Evolutionary conservation across 30 jellyfish, hydroid and myxozoan genomes (phyloP).

Genomic region (Turritopsis dohrnii): DNA sequence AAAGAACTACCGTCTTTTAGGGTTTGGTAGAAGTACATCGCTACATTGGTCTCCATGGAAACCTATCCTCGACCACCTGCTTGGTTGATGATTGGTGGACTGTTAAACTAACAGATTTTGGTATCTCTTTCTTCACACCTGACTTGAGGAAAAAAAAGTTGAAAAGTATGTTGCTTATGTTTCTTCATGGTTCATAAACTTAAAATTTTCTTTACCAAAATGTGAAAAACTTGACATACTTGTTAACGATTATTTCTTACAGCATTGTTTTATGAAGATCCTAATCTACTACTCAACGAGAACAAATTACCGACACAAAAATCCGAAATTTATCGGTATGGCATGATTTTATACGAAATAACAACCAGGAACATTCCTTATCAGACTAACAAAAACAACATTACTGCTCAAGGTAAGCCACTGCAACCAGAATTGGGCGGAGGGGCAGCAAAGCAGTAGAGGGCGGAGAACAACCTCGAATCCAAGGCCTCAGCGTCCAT

Average conservation of each 20-base stretch:
- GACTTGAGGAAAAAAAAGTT: background rate
- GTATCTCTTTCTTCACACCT: slow-evolving; percentile 18
- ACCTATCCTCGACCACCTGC: slow-evolving; percentile 63
- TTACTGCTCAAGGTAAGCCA: background rate
- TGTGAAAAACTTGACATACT: no score
- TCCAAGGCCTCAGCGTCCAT: no score
- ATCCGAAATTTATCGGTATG: slow-evolving; percentile 68
- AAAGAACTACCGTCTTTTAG: slow-evolving; percentile 11
- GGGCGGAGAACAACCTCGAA: background rate
- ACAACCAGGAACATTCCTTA: slow-evolving; percentile 53
- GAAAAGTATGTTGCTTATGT: no score
- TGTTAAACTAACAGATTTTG: slow-evolving; percentile 69
- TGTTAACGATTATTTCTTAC: background rate
- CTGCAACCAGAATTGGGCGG: no score
- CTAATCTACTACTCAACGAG: slow-evolving; percentile 36
- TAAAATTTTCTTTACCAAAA: no score
- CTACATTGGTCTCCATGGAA: slow-evolving; percentile 70
- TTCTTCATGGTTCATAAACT: no score
- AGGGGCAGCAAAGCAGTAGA: background rate
- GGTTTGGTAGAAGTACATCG: slow-evolving; percentile 72
- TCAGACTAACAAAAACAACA: slow-evolving; percentile 8
- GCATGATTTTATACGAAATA: slow-evolving; percentile 61
- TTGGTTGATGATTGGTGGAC: slow-evolving; percentile 79
- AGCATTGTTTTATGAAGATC: slow-evolving; percentile 69
- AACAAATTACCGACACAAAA: slow-evolving; percentile 27